These are phyloP conservation scores for Mycteria americana DNA, from an alignment of 2,797 vertebrate genomes.

Conservation along the genomic window DNA sequence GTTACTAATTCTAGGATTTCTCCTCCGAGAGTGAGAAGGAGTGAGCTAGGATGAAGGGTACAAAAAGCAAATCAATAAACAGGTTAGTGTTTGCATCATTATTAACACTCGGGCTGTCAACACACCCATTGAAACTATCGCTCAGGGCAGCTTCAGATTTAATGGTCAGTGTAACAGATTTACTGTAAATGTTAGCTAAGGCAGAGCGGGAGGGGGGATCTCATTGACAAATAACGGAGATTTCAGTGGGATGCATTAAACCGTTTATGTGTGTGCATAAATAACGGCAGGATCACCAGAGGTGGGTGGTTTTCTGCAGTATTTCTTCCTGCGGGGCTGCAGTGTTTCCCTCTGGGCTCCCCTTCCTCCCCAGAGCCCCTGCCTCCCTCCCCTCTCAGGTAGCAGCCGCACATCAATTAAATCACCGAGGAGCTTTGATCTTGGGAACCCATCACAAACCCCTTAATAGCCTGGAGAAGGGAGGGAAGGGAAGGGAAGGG, in stretches of 20 bases:
- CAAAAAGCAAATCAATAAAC: constrained; percentile 84
- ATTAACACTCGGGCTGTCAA: constrained; percentile 81
- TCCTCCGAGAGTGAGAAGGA: constrained; percentile 76
- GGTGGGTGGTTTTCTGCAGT: background rate
- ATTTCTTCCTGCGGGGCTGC: constrained; percentile 13
- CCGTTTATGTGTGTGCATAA: constrained; percentile 71
- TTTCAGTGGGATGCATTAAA: constrained; percentile 60
- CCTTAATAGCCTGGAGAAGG: background rate
- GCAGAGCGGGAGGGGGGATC: constrained; percentile 14
- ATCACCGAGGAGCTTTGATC: background rate
- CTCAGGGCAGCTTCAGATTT: constrained; percentile 78
- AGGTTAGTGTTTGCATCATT: constrained; percentile 82
- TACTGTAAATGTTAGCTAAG: constrained; percentile 80
- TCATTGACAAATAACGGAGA: constrained; percentile 71
- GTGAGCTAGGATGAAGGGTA: constrained; percentile 78
- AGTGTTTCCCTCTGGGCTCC: background rate
- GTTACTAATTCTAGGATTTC: constrained; percentile 82
- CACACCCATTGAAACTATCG: constrained; percentile 77
- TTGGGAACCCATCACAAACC: background rate
- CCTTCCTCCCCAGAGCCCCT: background rate
- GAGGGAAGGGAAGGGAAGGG: background rate
- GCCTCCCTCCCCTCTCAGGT: background rate
- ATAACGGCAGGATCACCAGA: constrained; percentile 23
- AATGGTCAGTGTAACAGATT: constrained; percentile 82
- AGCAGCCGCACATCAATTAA: background rate